Percentiles rank a stretch among this genome's conserved stretches.
Conservation (phyloP, 2,797 vertebrate species). For the Channa striata region DNA sequence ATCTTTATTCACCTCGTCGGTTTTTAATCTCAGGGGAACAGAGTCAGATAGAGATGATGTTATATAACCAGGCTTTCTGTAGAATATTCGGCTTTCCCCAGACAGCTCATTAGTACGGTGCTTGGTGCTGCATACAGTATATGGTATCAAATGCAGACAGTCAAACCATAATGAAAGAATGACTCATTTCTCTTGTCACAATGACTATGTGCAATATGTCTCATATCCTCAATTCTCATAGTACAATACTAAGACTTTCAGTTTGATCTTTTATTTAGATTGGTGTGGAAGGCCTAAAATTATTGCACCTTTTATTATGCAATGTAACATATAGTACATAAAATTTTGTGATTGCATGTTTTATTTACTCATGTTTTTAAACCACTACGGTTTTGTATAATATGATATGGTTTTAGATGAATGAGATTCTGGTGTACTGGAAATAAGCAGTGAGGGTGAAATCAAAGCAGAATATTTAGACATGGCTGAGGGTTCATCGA, state of each 20-base stretch:
- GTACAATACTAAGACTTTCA: no score
- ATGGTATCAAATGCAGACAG: slow-evolving; percentile 36
- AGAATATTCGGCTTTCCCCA: slow-evolving; percentile 57
- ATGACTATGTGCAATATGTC: slow-evolving; percentile 1
- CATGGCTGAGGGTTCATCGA: slow-evolving; percentile 24
- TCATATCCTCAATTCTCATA: slow-evolving; percentile 1
- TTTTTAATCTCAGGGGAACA: slow-evolving; percentile 56
- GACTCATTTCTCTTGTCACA: slow-evolving; percentile 36
- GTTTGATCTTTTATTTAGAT: no score
- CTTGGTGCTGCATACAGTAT: slow-evolving; percentile 33
- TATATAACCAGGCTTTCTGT: slow-evolving; percentile 60
- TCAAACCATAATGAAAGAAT: slow-evolving; percentile 26
- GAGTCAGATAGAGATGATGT: slow-evolving; percentile 52
- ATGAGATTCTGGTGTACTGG: slow-evolving; percentile 27
- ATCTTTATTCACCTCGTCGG: slow-evolving; percentile 61
- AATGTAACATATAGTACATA: slow-evolving; percentile 23
- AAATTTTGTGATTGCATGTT: slow-evolving; percentile 7
- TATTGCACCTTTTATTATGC: not conserved
- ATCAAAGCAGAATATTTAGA: slow-evolving; percentile 45
- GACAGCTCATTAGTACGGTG: slow-evolving; percentile 71
- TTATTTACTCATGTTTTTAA: slow-evolving; percentile 16
- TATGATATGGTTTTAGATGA: slow-evolving; percentile 45
- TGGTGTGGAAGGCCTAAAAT: no score
- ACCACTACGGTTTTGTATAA: slow-evolving; percentile 22
- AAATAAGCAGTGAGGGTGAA: slow-evolving; percentile 43